Base-by-base conservation (phyloP, 2,888 invertebrate species). In the Xestia sexstrigata region DNA sequence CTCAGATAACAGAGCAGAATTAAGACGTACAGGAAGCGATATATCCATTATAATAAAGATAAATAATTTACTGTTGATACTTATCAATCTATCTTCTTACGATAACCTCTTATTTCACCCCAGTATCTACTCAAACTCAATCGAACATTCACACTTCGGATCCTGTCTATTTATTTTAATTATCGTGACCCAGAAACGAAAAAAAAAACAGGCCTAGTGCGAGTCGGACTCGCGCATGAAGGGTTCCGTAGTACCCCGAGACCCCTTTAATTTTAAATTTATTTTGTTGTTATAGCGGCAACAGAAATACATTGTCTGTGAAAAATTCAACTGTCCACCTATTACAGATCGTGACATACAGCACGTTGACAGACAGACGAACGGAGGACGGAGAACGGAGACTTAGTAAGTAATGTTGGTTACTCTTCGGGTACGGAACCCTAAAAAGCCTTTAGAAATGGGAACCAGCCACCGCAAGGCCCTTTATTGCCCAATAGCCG, bases 181-280 rank as follows among this genome's bases (percentile, higher is more conserved):
- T 78, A 76, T 35, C n/a, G 62, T 77, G 78, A 80, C 83, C 83
- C 66, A 86, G 77, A 81, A 79, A n/a, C n/a, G n/a, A n/a, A 67
- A 45, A 52, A 47, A 80, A 84, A 76, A 47, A 15, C 47, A 15
- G 47, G 47, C 11, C 47, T 13, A 13, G 45, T 45, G 13, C 45
- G 15, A 15, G 15, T 47, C 15, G 9, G 42, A 42, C 1, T 42
- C 42, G 42, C 42, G 42, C 1, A 42, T 42, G 42, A 42, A 42
- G 9, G 42, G 1, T 42, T 42, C 42, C 42, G 1, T 35, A 1
- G 42, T 42, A 42, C 42, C 8, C 8, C 9, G 42, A 9, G 9
- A 8, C 42, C 42, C 8, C 42, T 9, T 42, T 42, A 42, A 42
- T 9, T 42, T n/a, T n/a, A n/a, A 35, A 35, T 35, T 35, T 35